These are phyloP conservation scores for Orycteropus afer DNA, from an alignment of 2,113 vertebrate genomes.

Conservation along the genomic window DNA sequence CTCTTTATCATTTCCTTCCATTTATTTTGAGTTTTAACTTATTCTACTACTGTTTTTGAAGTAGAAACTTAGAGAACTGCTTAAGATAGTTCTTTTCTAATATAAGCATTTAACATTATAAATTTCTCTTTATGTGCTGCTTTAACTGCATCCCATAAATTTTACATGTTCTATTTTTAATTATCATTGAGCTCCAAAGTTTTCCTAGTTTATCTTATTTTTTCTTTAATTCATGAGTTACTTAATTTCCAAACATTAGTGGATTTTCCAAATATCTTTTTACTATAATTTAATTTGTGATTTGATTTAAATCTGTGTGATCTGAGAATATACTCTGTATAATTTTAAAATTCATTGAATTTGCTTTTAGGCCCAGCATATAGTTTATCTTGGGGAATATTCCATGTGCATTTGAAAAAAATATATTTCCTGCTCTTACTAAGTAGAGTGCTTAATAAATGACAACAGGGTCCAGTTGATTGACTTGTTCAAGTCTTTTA, in stretches of 20 bases:
- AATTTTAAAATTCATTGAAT: not conserved
- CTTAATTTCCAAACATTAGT: not conserved
- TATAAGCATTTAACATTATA: too few relatives aligned
- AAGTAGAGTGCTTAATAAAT: not conserved
- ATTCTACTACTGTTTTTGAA: not conserved
- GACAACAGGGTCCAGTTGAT: not conserved
- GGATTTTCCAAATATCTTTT: not conserved
- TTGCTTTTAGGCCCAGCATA: not conserved
- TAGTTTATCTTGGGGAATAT: not conserved
- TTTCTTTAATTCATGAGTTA: not conserved
- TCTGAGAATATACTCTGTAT: too few relatives aligned
- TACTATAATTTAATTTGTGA: not conserved
- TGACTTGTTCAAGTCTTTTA: not conserved
- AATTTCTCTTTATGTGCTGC: not conserved
- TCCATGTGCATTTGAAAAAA: not conserved
- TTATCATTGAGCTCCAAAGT: not conserved
- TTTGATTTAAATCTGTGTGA: not conserved
- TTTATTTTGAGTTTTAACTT: not conserved
- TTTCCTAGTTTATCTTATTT: not conserved
- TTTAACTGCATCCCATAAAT: not conserved
- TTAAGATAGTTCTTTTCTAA: too few relatives aligned
- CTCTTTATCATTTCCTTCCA: not conserved
- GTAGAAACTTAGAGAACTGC: too few relatives aligned
- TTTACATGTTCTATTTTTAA: too few relatives aligned
- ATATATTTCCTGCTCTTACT: too few relatives aligned